Evolutionary conservation across 2,888 invertebrate species (phyloP).

Genomic region (Doris montereyensis): DNA sequence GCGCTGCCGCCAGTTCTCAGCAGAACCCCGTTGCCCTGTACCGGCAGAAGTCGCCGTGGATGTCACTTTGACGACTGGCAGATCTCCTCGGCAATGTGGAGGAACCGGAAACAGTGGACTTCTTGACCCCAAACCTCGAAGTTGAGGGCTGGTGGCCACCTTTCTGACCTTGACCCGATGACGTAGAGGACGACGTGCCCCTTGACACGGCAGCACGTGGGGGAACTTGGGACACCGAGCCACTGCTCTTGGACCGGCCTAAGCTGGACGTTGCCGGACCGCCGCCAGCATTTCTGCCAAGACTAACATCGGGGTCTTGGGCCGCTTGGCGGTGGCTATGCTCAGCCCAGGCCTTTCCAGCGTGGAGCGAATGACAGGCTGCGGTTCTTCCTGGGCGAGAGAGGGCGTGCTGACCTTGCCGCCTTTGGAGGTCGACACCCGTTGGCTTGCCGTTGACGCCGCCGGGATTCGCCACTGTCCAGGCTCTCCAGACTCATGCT

Average conservation of each 20-base stretch:
- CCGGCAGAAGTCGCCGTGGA: no score
- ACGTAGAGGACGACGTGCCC: constrained; percentile 18
- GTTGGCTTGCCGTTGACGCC: not conserved
- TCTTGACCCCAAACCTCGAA: no score
- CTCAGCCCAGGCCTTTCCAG: constrained; percentile 17
- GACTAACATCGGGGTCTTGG: no score
- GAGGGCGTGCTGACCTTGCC: not conserved
- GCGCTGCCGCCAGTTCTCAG: constrained; percentile 30
- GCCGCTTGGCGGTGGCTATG: no score
- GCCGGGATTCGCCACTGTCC: not conserved
- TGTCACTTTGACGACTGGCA: constrained; percentile 1
- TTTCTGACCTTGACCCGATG: not conserved
- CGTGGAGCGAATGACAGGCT: constrained; percentile 38
- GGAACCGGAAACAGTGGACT: no score
- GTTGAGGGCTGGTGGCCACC: no score
- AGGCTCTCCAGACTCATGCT: not conserved
- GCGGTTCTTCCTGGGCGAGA: constrained; percentile 19
- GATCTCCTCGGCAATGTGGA: constrained; percentile 31
- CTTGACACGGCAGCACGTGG: no score
- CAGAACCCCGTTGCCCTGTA: no score
- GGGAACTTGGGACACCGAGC: no score
- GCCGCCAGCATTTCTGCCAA: no score
- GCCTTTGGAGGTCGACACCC: not conserved
- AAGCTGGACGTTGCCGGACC: no score
- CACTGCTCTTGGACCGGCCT: no score